Conservation (phyloP, 2,888 invertebrate species). For the Drosophila acutilabella region DNA sequence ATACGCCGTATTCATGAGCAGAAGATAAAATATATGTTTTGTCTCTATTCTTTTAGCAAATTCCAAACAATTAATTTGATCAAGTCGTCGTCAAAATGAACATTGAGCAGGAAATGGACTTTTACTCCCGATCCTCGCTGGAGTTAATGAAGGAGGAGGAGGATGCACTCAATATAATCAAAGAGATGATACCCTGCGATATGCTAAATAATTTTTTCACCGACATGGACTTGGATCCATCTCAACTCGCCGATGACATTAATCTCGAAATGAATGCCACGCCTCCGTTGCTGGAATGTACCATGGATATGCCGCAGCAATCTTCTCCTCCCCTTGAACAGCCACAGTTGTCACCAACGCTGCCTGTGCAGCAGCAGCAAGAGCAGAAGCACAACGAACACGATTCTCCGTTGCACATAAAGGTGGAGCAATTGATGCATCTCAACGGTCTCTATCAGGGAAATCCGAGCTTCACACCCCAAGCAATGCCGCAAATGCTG, state of each 20-base stretch:
- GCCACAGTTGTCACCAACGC: conserved; percentile 22
- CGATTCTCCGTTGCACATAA: conserved; percentile 60
- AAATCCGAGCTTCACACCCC: conserved; percentile 54
- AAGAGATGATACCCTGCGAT: conserved; percentile 83
- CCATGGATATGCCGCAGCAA: conserved; percentile 54
- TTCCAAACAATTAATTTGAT: conserved; percentile 3
- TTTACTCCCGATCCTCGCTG: conserved; percentile 61
- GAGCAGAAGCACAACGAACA: conserved; percentile 47
- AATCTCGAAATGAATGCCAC: conserved; percentile 53
- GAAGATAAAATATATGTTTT: not conserved
- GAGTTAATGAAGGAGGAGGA: conserved; percentile 83
- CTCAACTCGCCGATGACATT: conserved; percentile 74
- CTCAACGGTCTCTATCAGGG: conserved; percentile 59
- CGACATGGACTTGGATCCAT: conserved; percentile 81
- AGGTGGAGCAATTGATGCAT: conserved; percentile 63
- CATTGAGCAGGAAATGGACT: conserved; percentile 79
- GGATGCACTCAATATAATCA: conserved; percentile 83
- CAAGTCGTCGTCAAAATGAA: conserved; percentile 53
- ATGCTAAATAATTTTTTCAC: conserved; percentile 82
- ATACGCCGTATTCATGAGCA: conserved; percentile 16
- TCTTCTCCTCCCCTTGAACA: conserved; percentile 18
- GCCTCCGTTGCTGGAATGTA: conserved; percentile 58
- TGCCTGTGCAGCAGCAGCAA: conserved; percentile 28
- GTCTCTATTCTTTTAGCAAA: conserved; percentile 35
- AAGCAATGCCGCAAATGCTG: conserved; percentile 40